Evolutionary conservation across 1,140 invertebrate species (phyloP), one percentile per base, ranked within the genome.

Genomic region (Heliconius melpomene): DNA sequence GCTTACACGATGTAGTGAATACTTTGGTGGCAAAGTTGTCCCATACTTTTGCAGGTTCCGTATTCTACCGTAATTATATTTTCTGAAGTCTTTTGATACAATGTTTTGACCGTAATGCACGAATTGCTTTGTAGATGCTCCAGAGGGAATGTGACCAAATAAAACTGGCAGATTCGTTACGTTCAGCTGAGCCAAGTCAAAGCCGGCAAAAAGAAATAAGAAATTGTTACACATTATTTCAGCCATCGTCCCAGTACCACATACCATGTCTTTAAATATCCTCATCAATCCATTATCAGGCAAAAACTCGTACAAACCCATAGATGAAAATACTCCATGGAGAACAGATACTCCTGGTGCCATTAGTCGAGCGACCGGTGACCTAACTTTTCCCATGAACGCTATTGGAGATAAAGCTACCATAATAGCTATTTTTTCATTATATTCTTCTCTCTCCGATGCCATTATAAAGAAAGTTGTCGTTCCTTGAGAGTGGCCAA

Each of bases 101-200:
- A 95, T 92, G 11, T 95, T 93, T 85, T 97, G 97, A 0, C 95
- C 96, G 84, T 95, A 97, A 86, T 98, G 97, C 20, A 97, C 93
- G 11, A 98, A 89, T 87, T 98, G 97, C 85, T 97, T 96, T 71
- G 96, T 95, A 0, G 97, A 97, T 2, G 97, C 96, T 20, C 98
- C 98, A 8, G 97, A 96, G 1, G 98, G 98, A 23, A 95, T 95
- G 86, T 98, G 97, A 1, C 96, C 95, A 52, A 97, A 93, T 78
- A 98, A 96, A 0, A 98, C 96, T 0, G 97, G 96, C 1, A 97
- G 84, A 87, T 97, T 95, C 0, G 96, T 96, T 94, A 87, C 81
- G 36, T 91, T 90, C 29, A 90, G 36, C 40, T 91, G 89, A 16
- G 73, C 79, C 32, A 85, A 86, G 57, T 86, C 88, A 46, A 87